Percentiles rank a stretch among this genome's conserved stretches.
These are phyloP conservation scores for Brachynemurus nebulosus DNA, from an alignment of 2,888 invertebrate genomes.

Conservation along the genomic window DNA sequence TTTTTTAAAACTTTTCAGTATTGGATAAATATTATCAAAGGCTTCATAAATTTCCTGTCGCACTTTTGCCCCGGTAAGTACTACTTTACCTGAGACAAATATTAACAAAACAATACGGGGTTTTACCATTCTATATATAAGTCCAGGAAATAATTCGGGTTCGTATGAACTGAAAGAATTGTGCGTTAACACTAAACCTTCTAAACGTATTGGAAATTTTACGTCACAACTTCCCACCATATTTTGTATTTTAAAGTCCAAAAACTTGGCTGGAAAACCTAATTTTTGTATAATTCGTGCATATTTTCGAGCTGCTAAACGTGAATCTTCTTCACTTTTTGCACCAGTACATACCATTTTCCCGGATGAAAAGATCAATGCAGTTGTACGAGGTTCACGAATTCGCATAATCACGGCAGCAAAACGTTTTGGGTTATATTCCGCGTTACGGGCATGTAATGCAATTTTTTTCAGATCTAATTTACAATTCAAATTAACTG, in stretches of 20 bases:
- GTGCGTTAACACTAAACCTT: conserved; percentile 68
- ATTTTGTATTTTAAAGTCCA: conserved; percentile 72
- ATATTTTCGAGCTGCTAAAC: conserved; percentile 67
- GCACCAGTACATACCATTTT: conserved; percentile 84
- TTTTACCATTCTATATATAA: conserved; percentile 72
- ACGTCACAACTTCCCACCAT: conserved; percentile 83
- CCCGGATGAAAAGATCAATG: conserved; percentile 69
- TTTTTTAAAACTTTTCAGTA: conserved; percentile 61
- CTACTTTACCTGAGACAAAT: conserved; percentile 76
- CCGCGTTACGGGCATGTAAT: conserved; percentile 93
- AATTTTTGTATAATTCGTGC: conserved; percentile 71
- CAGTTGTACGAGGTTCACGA: conserved; percentile 76
- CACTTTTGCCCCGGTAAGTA: conserved; percentile 67
- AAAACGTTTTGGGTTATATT: conserved; percentile 98
- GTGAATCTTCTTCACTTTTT: conserved; percentile 67
- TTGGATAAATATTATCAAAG: conserved; percentile 63
- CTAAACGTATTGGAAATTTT: conserved; percentile 69
- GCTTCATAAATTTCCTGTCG: conserved; percentile 62
- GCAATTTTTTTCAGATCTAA: conserved; percentile 95
- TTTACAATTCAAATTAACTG: conserved; percentile 90
- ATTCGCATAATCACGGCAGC: conserved; percentile 98
- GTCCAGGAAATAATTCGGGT: conserved; percentile 71
- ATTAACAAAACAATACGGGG: conserved; percentile 70
- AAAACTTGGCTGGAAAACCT: conserved; percentile 61
- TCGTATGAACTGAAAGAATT: conserved; percentile 67